Percentiles rank a stretch among this genome's conserved stretches.
Conservation (phyloP, 2,113 vertebrate genomes). For the Engraulis encrasicolus region DNA sequence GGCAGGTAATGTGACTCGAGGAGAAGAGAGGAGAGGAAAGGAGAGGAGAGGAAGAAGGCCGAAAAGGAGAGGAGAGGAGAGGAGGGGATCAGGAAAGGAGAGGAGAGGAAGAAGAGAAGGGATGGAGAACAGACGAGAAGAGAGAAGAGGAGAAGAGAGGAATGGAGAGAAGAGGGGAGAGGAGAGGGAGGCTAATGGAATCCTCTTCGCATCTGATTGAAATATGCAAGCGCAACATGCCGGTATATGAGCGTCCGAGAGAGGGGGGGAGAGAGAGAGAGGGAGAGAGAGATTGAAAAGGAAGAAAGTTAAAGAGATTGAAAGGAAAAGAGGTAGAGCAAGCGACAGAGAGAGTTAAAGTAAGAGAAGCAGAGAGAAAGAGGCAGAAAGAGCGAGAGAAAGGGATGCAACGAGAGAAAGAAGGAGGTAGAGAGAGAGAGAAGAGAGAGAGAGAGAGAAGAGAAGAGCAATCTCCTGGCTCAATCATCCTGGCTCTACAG, state of each 20-base stretch:
- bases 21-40: too few species aligned
- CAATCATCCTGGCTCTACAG: slow-evolving; percentile 35
- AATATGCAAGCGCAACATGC: too few species aligned
- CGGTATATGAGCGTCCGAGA: too few species aligned
- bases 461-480: slow-evolving; percentile 39
- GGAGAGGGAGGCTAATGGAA: slow-evolving; percentile 38
- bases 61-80: too few species aligned
- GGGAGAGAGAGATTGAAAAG: too few species aligned
- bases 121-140: too few species aligned
- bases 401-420: slow-evolving; percentile 12
- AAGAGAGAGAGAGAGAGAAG: slow-evolving; percentile 25
- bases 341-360: slow-evolving; percentile 20
- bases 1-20: slow-evolving; percentile 37
- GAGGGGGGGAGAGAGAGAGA: slow-evolving; percentile 11
- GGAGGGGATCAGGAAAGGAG: too few species aligned
- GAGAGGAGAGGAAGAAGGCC: too few species aligned
- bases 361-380: not conserved
- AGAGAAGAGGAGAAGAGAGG: too few species aligned
- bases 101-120: too few species aligned
- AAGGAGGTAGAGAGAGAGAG: not conserved
- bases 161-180: slow-evolving; percentile 4
- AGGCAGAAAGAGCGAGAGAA: slow-evolving; percentile 22
- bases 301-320: too few species aligned
- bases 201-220: slow-evolving; percentile 45
- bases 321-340: too few species aligned